Conservation (phyloP, 1,140 invertebrate genomes). For the Cydia splendana region DNA sequence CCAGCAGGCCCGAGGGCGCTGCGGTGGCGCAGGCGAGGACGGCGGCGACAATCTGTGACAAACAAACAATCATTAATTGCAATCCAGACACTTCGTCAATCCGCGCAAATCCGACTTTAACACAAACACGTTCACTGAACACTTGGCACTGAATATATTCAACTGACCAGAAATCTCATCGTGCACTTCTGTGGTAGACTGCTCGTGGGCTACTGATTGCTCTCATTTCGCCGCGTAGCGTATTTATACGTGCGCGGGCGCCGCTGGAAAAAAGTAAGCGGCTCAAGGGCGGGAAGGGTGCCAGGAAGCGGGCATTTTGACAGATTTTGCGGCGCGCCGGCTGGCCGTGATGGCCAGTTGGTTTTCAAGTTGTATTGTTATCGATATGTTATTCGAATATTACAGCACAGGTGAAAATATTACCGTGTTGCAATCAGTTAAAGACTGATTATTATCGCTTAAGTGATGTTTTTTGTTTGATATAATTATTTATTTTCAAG, state of each 20-base stretch:
- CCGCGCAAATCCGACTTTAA: conserved; percentile 20
- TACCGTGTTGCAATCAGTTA: conserved; percentile 37
- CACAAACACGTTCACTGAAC: conserved; percentile 36
- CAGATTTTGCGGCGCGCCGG: conserved; percentile 34
- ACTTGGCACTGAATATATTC: conserved; percentile 46
- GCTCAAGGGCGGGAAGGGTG: conserved; percentile 75
- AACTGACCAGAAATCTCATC: conserved; percentile 78
- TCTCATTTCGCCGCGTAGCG: conserved; percentile 62
- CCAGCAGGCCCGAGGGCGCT: conserved; percentile 68
- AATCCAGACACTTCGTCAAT: not conserved
- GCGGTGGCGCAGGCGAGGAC: conserved; percentile 73
- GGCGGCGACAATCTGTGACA: conserved; percentile 71
- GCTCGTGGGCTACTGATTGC: conserved; percentile 77
- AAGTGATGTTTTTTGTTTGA: too few relatives aligned
- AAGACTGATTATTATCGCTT: too few relatives aligned
- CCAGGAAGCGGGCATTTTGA: conserved; percentile 60
- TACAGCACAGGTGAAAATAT: not conserved
- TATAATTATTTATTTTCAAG: too few relatives aligned
- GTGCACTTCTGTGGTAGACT: conserved; percentile 78
- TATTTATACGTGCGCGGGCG: conserved; percentile 68
- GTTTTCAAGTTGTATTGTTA: conserved; percentile 12
- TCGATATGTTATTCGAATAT: conserved; percentile 30
- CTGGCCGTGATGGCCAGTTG: conserved; percentile 4
- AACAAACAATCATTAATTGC: conserved; percentile 49
- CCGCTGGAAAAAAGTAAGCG: conserved; percentile 76